These are phyloP conservation scores for Drosophila sproati DNA, from an alignment of 1,140 invertebrate genomes.

Conservation along the genomic window DNA sequence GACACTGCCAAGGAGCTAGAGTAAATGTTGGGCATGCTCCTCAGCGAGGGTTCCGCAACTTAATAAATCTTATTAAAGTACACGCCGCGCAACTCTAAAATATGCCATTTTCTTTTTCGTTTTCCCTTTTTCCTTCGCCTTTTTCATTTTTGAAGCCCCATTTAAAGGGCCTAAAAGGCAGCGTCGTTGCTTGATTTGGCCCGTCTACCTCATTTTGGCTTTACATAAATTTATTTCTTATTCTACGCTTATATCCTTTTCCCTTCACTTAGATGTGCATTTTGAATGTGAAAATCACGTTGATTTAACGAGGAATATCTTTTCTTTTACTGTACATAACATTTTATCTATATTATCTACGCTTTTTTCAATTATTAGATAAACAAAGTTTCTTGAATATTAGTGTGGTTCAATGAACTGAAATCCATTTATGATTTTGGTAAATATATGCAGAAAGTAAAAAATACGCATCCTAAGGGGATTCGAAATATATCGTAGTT, in stretches of 20 bases:
- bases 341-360: too few species aligned
- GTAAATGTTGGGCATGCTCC: conserved; percentile 54
- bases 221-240: conserved; percentile 63
- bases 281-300: not conserved
- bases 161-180: conserved; percentile 27
- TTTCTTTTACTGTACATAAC: not conserved
- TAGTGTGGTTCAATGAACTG: too few species aligned
- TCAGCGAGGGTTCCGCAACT: conserved; percentile 49
- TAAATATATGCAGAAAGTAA: too few species aligned
- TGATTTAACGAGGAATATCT: not conserved
- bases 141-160: not conserved
- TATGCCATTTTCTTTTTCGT: conserved; percentile 44
- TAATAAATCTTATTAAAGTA: conserved; percentile 82
- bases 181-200: conserved; percentile 8
- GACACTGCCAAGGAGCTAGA: conserved; percentile 55
- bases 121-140: conserved; percentile 27
- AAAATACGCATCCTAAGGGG: too few species aligned
- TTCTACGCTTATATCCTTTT: not conserved
- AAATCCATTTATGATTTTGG: too few species aligned
- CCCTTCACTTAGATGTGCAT: not conserved
- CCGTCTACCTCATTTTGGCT: conserved; percentile 56
- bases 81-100: conserved; percentile 60
- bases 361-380: too few species aligned
- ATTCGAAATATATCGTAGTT: too few species aligned
- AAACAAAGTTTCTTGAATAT: too few species aligned